Conservation (phyloP, 2,797 vertebrate genomes). For the Mormyrus proboscirostris region DNA sequence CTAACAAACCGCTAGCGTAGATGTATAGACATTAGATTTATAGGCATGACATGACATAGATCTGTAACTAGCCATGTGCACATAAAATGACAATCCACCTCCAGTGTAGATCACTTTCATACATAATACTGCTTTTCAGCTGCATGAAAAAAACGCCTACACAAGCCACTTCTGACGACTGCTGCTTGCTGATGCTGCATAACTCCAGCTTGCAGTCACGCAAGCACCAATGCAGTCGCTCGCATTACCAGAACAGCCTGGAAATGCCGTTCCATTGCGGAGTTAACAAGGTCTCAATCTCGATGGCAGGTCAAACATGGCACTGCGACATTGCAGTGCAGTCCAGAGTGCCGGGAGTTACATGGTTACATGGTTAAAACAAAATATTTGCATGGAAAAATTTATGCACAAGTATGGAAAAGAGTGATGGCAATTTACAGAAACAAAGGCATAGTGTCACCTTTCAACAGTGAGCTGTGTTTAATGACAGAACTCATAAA, state of each 20-base stretch:
- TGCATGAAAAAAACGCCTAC: background rate
- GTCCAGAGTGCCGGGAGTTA: background rate
- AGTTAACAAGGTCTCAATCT: background rate
- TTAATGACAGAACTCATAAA: conserved; percentile 5
- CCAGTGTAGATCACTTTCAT: background rate
- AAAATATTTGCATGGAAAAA: background rate
- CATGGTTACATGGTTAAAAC: background rate
- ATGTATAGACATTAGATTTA: background rate
- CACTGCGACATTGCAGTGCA: background rate
- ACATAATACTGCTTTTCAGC: background rate
- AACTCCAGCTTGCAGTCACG: conserved; percentile 38
- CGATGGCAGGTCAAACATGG: background rate
- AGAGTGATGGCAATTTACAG: background rate
- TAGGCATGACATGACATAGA: background rate
- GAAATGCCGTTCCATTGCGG: background rate
- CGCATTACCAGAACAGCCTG: background rate
- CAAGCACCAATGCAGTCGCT: background rate
- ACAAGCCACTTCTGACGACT: background rate
- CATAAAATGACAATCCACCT: background rate
- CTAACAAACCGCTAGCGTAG: background rate
- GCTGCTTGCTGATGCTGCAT: conserved; percentile 28
- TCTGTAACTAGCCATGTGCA: background rate
- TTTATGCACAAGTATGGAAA: background rate
- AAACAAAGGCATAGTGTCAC: background rate
- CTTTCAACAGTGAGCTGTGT: background rate